phyloP scores from a whole-genome alignment of 2,113 vertebrate species.

The Eulacestoma nigropectus region DNA sequence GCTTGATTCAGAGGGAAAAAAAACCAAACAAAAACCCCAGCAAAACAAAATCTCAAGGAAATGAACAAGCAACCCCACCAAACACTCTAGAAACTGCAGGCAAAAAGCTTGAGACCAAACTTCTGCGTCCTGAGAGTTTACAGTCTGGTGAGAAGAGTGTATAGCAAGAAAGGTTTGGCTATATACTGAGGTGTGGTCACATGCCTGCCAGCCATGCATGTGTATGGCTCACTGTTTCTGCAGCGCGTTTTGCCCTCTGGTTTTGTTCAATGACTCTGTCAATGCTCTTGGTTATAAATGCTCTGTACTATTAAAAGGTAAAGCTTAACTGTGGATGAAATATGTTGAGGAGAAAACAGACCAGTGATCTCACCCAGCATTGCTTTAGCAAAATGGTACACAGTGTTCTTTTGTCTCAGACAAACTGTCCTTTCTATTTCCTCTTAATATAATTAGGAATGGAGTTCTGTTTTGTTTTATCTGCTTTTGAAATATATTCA shows the following conservation, averaged over 20 bases:
- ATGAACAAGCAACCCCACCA: neutral
- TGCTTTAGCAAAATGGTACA: neutral
- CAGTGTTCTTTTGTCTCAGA: neutral
- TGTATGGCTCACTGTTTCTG: neutral
- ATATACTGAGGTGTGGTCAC: neutral
- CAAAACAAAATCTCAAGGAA: neutral
- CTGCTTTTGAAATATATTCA: neutral
- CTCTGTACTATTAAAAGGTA: neutral
- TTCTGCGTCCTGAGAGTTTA: neutral
- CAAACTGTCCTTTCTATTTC: neutral
- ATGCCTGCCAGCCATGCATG: rapidly evolving
- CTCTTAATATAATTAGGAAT: neutral
- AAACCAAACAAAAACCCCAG: rapidly evolving
- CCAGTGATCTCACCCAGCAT: neutral
- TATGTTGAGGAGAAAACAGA: neutral
- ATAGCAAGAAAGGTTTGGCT: neutral
- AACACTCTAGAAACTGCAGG: neutral
- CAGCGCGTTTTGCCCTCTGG: neutral
- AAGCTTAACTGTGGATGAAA: neutral
- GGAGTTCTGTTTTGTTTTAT: neutral
- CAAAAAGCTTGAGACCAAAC: neutral
- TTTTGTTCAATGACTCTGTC: neutral
- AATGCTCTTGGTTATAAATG: neutral
- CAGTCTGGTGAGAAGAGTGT: neutral
- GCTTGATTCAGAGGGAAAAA: neutral